Evolutionary conservation across 2,888 invertebrate species (phyloP).

Genomic region (Ganaspis brasiliensis): DNA sequence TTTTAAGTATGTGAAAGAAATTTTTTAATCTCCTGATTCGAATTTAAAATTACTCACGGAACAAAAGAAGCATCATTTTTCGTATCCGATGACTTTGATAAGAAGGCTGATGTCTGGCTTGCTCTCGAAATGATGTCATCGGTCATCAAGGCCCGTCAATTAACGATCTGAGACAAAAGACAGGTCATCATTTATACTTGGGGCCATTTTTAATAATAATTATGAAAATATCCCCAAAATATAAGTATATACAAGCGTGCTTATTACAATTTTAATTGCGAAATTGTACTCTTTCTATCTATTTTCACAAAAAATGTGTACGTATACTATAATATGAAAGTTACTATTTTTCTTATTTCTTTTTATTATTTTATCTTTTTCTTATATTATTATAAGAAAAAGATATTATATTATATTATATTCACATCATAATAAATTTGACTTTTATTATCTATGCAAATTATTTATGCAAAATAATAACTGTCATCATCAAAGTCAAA

Average conservation of each 20-base stretch:
- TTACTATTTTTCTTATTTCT: too few relatives aligned
- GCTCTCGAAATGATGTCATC: conserved; percentile 41
- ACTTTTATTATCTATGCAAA: conserved; percentile 9
- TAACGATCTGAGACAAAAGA: conserved; percentile 44
- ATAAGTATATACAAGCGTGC: conserved; percentile 18
- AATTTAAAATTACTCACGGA: conserved; percentile 30
- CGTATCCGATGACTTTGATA: conserved; percentile 32
- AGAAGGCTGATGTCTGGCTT: conserved; percentile 26
- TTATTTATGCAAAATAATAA: conserved; percentile 4
- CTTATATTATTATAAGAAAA: too few relatives aligned
- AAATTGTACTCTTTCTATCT: conserved; percentile 7
- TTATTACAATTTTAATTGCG: conserved; percentile 10
- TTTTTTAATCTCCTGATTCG: background rate
- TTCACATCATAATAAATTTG: background rate
- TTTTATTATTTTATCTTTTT: too few relatives aligned
- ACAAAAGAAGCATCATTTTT: conserved; percentile 40
- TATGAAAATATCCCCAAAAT: conserved; percentile 12
- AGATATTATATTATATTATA: background rate
- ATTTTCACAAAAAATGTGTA: background rate
- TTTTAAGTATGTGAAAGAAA: background rate
- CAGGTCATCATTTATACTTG: conserved; percentile 39
- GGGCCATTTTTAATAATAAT: conserved; percentile 23
- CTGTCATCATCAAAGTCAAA: conserved; percentile 8
- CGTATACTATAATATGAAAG: background rate
- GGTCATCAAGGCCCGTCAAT: conserved; percentile 37